Base-by-base conservation (phyloP, 2,797 vertebrate species). In the Dipus sagitta region DNA sequence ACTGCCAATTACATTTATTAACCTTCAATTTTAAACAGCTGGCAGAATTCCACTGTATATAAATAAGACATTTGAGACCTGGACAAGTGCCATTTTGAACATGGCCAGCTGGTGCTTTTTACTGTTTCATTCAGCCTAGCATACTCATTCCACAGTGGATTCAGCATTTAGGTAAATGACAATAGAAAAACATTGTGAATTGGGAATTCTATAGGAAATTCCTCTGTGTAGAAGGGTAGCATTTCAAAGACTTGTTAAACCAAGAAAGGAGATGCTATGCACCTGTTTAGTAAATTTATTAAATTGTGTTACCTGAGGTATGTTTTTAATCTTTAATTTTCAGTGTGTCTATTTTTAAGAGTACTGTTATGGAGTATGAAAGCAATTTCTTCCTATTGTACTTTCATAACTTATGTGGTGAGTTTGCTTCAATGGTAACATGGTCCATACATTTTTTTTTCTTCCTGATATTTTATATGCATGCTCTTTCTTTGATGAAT, bases 11-110 rank as follows among this genome's bases (percentile, higher is more conserved):
- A 97, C 97, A 98, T 98, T 98, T 99, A 98, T 99, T 98, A 98
- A 97, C 92, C 95, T 98, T 98, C 98, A 98, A 98, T 98, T 98
- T 98, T 98, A 98, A 98, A 98, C 98, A 98, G 97, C 98, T 98
- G 98, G 98, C 98, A 97, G 96, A 96, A 98, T 98, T 98, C 98
- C 98, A 98, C 82, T 98, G 97, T 98, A 97, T 98, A 98, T 98
- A 98, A 98, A 98, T 98, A 98, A 98, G 98, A 98, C 97, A 98
- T 98, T 98, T 97, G 98, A 98, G 97, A 98, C 96, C 97, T 98
- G 98, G 98, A 98, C 77, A 94, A 94, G 94, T 98, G 98, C 98
- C 98, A 98, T 97, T 97, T 96, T 97, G 97, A 97, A 97, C 97
- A 95, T 4, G 97, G 95, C 96, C 98, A 98, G 98, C 98, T 98